phyloP scores from a whole-genome alignment of 2,113 vertebrate genomes.

The Paratilapia polleni region DNA sequence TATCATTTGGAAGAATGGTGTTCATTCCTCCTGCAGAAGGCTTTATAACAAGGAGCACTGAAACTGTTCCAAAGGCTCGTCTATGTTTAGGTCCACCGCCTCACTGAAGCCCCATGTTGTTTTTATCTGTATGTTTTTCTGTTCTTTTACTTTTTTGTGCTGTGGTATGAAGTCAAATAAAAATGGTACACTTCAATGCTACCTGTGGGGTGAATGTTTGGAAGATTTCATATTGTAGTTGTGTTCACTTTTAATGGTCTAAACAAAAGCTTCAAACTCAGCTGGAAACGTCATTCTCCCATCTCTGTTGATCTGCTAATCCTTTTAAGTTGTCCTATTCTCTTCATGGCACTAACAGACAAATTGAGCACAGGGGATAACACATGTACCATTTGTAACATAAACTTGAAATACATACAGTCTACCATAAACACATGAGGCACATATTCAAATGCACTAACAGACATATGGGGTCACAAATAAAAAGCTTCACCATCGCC shows the following conservation, averaged over 20 bases:
- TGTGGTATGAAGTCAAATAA: constrained; percentile 10
- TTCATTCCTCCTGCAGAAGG: background rate
- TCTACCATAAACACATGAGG: background rate
- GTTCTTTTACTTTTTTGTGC: background rate
- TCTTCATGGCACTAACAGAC: constrained; percentile 11
- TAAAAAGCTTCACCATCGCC: constrained; percentile 13
- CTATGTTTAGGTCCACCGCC: background rate
- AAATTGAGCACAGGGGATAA: background rate
- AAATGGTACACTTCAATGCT: background rate
- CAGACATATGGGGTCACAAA: background rate
- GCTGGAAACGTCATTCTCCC: constrained; percentile 29
- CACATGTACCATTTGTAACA: background rate
- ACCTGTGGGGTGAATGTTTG: constrained; percentile 19
- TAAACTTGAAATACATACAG: background rate
- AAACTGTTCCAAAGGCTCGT: background rate
- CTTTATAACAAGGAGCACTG: background rate
- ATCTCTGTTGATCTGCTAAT: background rate
- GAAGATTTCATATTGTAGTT: background rate
- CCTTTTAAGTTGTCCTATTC: constrained; percentile 8
- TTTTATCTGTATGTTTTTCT: background rate
- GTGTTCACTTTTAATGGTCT: constrained; percentile 37
- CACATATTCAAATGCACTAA: background rate
- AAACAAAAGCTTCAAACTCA: constrained; percentile 29
- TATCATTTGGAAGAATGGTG: background rate
- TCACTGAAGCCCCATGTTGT: background rate